phyloP scores from a whole-genome alignment of 2,797 vertebrate genomes.

The Tokudaia tokunoshimensis region DNA sequence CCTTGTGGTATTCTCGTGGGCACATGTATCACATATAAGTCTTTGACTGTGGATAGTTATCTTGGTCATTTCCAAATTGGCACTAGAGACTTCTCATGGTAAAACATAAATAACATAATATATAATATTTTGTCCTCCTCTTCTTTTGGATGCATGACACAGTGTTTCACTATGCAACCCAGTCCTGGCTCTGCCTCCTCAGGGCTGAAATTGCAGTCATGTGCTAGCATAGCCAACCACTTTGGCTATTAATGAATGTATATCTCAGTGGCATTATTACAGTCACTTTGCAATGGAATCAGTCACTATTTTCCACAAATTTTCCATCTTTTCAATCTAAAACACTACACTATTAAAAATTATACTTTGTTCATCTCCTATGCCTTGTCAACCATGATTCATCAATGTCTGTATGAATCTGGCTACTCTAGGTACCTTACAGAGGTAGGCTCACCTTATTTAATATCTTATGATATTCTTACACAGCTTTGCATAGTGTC shows the following conservation, averaged over 20 bases:
- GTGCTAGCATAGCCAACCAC: neutral
- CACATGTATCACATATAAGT: neutral
- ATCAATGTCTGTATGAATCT: neutral
- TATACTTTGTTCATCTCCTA: neutral
- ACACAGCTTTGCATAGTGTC: neutral
- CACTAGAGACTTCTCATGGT: neutral
- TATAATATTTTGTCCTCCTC: neutral
- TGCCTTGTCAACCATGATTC: neutral
- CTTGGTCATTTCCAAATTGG: neutral
- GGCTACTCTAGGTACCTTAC: neutral
- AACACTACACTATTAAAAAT: neutral
- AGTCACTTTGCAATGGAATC: neutral
- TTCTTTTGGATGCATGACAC: neutral
- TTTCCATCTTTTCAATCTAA: neutral
- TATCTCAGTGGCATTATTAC: neutral
- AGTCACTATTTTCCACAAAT: neutral
- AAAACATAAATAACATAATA: constrained; percentile 16
- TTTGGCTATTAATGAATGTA: neutral
- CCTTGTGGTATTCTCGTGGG: neutral
- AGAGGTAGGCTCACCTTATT: neutral
- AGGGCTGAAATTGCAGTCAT: neutral
- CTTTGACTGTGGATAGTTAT: neutral
- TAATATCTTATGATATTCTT: neutral
- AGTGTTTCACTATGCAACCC: neutral
- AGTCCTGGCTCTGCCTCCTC: neutral